Evolutionary conservation across 1,140 invertebrate genomes (phyloP), one percentile per base, ranked within the genome.

Genomic region (Littorina saxatilis): DNA sequence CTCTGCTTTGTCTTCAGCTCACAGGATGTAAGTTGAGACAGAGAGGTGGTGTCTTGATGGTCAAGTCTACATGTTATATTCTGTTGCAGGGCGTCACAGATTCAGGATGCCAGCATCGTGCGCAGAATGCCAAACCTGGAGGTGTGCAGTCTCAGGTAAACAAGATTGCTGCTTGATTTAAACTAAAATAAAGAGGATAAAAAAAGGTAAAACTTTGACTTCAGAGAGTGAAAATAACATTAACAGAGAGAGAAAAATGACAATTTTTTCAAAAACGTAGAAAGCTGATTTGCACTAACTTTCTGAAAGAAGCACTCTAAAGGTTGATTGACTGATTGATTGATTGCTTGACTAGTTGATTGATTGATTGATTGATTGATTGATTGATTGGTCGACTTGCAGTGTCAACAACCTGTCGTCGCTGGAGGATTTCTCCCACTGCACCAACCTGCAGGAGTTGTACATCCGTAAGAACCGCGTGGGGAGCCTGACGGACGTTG

Each of bases 381-480:
- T 23, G 58, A 23, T n/a, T 7, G 5, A 4, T 23, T 47, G n/a
- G 81, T 78, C 52, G 47, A 39, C 83, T 95, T 95, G 80, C 94
- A 98, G 97, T 93, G 96, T 98, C 66, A 99, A 99, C 92, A 96
- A 96, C 88, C 98, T 99, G 77, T 94, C 94, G 52, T 95, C 95
- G 27, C 93, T 99, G 83, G 94, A 94, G 52, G 96, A 98, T 91
- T 98, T 99, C 92, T 95, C 96, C 91, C 94, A 95, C 85, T 99
- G 97, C 92, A 93, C 93, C 80, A 96, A 96, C 87, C 94, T 99
- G 20, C 95, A 96, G 89, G 97, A 99, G 93, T 92, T 99, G 78
- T 99, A 98, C 93, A 95, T 99, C 81, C 93, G 98, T 80, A 98
- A 98, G 93, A 99, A 99, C 93, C 95, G 96, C 88, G 98, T 99